These are phyloP conservation scores for Tauraco hartlaubi DNA, from an alignment of 2,797 vertebrate genomes.

Conservation along the genomic window DNA sequence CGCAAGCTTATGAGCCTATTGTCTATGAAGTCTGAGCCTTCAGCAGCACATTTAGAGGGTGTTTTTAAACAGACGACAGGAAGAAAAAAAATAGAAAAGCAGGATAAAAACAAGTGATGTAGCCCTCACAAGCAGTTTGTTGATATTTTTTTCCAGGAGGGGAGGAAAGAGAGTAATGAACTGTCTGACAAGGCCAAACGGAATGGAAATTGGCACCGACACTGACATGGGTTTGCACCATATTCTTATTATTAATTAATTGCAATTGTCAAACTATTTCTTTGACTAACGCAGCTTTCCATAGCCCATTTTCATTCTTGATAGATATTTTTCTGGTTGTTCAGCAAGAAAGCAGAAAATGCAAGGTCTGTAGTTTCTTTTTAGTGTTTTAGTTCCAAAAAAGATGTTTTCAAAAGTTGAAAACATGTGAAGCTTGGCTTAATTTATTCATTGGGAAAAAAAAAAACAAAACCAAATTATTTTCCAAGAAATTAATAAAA, in stretches of 20 bases:
- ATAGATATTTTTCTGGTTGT: conserved; percentile 28
- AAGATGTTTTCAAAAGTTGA: conserved; percentile 1
- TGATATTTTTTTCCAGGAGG: not conserved
- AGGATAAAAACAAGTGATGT: not conserved
- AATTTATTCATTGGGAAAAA: conserved; percentile 16
- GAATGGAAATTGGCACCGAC: not conserved
- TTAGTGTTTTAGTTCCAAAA: not conserved
- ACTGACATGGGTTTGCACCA: not conserved
- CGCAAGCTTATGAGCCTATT: conserved; percentile 30
- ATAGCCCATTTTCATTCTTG: conserved; percentile 15
- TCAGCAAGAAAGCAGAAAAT: conserved; percentile 27
- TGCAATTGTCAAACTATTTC: not conserved
- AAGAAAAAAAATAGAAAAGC: not conserved
- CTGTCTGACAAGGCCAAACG: not conserved
- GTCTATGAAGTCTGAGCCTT: not conserved
- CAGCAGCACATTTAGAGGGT: conserved; percentile 12
- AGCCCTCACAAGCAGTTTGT: not conserved
- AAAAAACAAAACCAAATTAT: not conserved
- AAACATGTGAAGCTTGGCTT: not conserved
- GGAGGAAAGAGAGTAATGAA: not conserved
- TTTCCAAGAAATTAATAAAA: conserved; percentile 39
- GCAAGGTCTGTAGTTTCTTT: conserved; percentile 1
- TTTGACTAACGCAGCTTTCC: conserved; percentile 35
- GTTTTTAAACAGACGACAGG: conserved; percentile 24
- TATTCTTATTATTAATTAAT: conserved; percentile 29